Base-by-base conservation (phyloP, 2,797 vertebrate species). In the Acanthiza pusilla region DNA sequence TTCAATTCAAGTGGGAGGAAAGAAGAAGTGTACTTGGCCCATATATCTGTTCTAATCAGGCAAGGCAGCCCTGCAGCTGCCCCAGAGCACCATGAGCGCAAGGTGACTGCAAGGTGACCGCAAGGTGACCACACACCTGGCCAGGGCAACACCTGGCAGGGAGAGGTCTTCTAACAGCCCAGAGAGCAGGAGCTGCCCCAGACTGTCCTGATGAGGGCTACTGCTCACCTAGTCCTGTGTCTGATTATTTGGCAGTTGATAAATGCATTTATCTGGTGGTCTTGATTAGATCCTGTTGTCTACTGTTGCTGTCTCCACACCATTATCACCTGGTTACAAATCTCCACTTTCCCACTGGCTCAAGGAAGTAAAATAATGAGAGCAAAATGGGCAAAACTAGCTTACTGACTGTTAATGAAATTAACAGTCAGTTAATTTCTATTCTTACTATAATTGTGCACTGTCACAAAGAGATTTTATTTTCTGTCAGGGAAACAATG, bases 401-500 rank as follows among this genome's bases (percentile, higher is more conserved):
- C 40, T 66, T 68, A 78, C 81, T 93, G 77, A 88, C 63, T 89
- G 54, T 20, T 93, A 20, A 53, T 75, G 72, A 96, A 95, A 88
- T 94, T 85, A n/a, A n/a, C n/a, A n/a, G n/a, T n/a, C n/a, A n/a
- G n/a, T n/a, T n/a, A n/a, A 80, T 92, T 96, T 89, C 75, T 63
- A 38, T 80, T 96, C 63, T 83, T 66, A 32, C 47, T 91, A 23
- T 81, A 94, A 93, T 84, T 97, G 84, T 86, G 80, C 53, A 48
- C 40, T 96, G 65, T 76, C 91, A 91, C 19, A 17, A 76, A 68
- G 42, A 70, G 34, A 78, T 83, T 92, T 81, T 89, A 53, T 90
- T 95, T 93, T 94, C 74, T 45, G 22, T 29, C 34, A 84, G 32
- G 71, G 51, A 40, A 89, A 85, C 42, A 89, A 11, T n/a, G 26